Percentiles rank a stretch among this genome's conserved stretches.
Evolutionary conservation across 2,113 vertebrate species (phyloP).

Genomic region (Plotosus lineatus): DNA sequence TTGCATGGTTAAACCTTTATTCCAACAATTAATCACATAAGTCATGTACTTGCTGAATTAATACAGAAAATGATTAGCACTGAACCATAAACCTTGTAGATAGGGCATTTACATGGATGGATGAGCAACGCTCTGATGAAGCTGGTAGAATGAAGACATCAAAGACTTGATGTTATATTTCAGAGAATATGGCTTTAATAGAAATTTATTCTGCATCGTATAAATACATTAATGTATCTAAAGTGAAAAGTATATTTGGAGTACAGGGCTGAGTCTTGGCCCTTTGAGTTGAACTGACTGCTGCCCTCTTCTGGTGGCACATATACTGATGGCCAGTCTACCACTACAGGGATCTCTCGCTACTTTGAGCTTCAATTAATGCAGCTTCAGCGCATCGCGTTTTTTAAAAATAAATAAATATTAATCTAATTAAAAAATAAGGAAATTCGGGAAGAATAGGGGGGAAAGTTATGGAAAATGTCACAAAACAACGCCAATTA

Average conservation of each 20-base stretch:
- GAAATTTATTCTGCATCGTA: background rate
- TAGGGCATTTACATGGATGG: background rate
- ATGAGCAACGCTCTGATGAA: background rate
- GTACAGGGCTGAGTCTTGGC: background rate
- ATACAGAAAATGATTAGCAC: too few species aligned
- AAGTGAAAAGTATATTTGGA: background rate
- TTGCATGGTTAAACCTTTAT: background rate
- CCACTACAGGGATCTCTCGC: too few species aligned
- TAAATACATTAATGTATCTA: background rate
- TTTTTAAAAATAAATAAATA: too few species aligned
- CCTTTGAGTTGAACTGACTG: background rate
- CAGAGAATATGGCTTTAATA: background rate
- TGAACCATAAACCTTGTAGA: background rate
- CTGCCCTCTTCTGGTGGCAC: conserved; percentile 18
- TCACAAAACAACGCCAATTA: too few species aligned
- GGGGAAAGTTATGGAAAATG: too few species aligned
- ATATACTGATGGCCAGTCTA: background rate
- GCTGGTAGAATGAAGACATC: background rate
- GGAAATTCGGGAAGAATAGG: too few species aligned
- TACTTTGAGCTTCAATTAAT: too few species aligned
- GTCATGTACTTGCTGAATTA: background rate
- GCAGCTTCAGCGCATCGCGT: too few species aligned
- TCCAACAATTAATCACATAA: too few species aligned
- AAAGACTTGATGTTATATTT: background rate
- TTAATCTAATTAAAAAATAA: too few species aligned